Evolutionary conservation across 2,888 invertebrate genomes (phyloP).

Genomic region (Andrena fulva): DNA sequence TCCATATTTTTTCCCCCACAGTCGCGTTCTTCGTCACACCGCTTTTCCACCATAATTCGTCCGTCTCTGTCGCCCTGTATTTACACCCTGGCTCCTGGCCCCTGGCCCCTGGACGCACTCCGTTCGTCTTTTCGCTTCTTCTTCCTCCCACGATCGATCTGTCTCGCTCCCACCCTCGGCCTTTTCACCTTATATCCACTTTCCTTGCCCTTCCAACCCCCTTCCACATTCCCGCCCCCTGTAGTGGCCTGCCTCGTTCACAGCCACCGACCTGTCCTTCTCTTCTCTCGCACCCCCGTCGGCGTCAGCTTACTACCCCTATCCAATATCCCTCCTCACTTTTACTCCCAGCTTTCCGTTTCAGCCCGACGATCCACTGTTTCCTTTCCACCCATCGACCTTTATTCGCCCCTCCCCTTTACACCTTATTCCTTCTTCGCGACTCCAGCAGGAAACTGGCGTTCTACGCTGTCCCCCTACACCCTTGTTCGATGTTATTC

Average conservation of each 20-base stretch:
- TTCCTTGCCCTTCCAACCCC: not conserved
- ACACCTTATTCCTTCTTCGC: not conserved
- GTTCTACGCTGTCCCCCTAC: not conserved
- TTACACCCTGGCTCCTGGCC: not conserved
- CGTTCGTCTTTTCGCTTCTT: not conserved
- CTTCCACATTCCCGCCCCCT: not conserved
- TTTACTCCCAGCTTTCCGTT: conserved; percentile 48
- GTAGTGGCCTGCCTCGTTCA: not conserved
- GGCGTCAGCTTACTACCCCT: not conserved
- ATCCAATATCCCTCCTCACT: conserved; percentile 21
- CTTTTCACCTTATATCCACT: not conserved
- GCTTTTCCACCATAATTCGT: conserved; percentile 1
- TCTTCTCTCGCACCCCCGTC: not conserved
- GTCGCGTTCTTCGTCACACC: not conserved
- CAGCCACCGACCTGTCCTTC: not conserved
- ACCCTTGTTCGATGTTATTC: not conserved
- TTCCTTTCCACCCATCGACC: conserved; percentile 4
- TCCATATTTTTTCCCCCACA: not conserved
- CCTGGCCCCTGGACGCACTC: not conserved
- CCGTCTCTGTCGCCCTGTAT: conserved; percentile 10
- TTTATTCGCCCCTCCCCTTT: conserved; percentile 9
- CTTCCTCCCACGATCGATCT: conserved; percentile 22
- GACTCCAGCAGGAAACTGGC: not conserved
- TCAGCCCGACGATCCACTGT: conserved; percentile 6
- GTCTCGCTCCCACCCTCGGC: conserved; percentile 22